These are phyloP conservation scores for Stegana nigrithorax DNA, from an alignment of 2,888 invertebrate genomes.

Conservation along the genomic window DNA sequence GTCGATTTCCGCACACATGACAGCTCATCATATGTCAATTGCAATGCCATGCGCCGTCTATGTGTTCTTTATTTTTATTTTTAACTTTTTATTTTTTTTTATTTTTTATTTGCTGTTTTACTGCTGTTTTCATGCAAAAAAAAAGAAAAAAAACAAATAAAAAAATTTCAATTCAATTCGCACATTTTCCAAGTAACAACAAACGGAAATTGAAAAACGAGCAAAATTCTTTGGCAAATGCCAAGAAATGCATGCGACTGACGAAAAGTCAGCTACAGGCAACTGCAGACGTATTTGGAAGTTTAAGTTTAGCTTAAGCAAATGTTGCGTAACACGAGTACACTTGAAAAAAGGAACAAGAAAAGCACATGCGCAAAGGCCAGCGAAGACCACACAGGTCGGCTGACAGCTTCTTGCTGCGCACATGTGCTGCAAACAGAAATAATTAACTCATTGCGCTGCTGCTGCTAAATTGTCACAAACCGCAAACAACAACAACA, in stretches of 20 bases:
- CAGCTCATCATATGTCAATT: slow-evolving; percentile 53
- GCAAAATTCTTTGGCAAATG: slow-evolving; percentile 5
- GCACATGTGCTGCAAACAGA: not conserved
- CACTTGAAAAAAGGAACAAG: no score
- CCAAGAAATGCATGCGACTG: not conserved
- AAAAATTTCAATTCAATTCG: slow-evolving; percentile 52
- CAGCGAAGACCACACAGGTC: no score
- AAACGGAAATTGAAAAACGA: slow-evolving; percentile 48
- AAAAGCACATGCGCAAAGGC: no score
- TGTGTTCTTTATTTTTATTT: not conserved
- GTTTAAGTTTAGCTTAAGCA: no score
- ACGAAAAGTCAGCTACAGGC: not conserved
- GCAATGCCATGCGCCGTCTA: slow-evolving; percentile 36
- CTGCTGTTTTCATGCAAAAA: not conserved
- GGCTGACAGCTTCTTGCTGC: no score
- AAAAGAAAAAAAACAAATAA: no score
- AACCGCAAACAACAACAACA: not conserved
- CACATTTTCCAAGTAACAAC: slow-evolving; percentile 42
- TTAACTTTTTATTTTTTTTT: no score
- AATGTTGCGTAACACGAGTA: no score
- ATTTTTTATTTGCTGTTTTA: no score
- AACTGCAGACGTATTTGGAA: not conserved
- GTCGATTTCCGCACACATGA: not conserved
- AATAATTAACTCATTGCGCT: not conserved
- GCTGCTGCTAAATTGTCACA: not conserved